Conservation (phyloP, 92 coral and sea anemone genomes). For the Zoanthus solanderi region DNA sequence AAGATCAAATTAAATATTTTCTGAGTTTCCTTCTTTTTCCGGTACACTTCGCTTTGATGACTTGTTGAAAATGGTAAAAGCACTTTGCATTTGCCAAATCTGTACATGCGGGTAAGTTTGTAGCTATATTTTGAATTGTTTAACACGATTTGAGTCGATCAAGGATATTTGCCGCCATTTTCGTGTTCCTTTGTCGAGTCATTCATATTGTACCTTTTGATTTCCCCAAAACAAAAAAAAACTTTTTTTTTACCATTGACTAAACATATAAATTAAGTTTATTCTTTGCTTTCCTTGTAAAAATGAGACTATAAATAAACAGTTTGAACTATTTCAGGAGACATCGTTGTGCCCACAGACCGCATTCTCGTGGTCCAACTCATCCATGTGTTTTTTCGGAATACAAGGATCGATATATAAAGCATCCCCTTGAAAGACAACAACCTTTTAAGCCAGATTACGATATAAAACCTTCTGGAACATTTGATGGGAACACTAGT, state of each 20-base stretch:
- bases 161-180: constrained; percentile 2
- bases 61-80: constrained; percentile 68
- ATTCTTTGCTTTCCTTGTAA: not conserved
- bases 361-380: constrained; percentile 77
- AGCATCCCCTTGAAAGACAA: constrained; percentile 78
- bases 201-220: not conserved
- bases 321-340: constrained; percentile 64
- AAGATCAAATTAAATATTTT: constrained; percentile 3
- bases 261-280: not conserved
- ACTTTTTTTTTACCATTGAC: no score
- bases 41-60: not conserved
- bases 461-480: constrained; percentile 85
- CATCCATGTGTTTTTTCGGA: constrained; percentile 93
- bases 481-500: constrained; percentile 87
- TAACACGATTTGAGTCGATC: not conserved
- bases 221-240: not conserved
- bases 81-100: constrained; percentile 97
- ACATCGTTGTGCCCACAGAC: constrained; percentile 97
- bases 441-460: constrained; percentile 93
- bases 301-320: not conserved
- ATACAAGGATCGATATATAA: constrained; percentile 92
- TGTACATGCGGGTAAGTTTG: constrained; percentile 98
- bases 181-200: not conserved
- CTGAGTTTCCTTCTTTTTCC: constrained; percentile 43
- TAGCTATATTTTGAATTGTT: not conserved